Evolutionary conservation across 2,113 vertebrate species (phyloP).

Genomic region (Felis chaus): DNA sequence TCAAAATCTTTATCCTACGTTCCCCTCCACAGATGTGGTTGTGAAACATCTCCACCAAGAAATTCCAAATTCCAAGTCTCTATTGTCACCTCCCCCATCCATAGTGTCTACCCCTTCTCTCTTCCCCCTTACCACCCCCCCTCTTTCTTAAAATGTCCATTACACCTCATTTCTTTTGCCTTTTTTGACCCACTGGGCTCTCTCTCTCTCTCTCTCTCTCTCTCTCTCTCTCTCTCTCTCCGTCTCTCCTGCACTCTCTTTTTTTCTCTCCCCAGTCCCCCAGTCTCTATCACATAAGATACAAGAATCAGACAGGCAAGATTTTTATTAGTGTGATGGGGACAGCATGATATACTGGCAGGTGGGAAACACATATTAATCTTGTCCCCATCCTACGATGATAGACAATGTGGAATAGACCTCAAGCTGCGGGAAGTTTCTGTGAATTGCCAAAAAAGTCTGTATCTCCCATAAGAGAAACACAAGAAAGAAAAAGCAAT

Average conservation of each 20-base stretch:
- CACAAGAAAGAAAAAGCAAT: not conserved
- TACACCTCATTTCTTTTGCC: not conserved
- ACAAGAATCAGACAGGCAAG: not conserved
- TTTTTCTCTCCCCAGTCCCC: too few relatives aligned
- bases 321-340: not conserved
- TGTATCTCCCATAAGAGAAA: not conserved
- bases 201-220: too few relatives aligned
- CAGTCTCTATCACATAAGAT: not conserved
- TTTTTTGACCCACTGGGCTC: not conserved
- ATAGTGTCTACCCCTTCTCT: not conserved
- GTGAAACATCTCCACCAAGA: not conserved
- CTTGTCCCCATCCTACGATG: not conserved
- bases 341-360: not conserved
- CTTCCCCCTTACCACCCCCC: too few relatives aligned
- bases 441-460: not conserved
- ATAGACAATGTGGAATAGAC: not conserved
- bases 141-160: not conserved
- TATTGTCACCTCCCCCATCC: not conserved
- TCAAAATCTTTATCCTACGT: not conserved
- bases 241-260: too few relatives aligned
- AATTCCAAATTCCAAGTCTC: not conserved
- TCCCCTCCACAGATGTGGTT: not conserved
- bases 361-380: not conserved
- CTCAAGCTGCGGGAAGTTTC: not conserved
- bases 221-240: too few relatives aligned